Evolutionary conservation across 1,140 invertebrate species (phyloP).

Genomic region (Zaprionus capensis): DNA sequence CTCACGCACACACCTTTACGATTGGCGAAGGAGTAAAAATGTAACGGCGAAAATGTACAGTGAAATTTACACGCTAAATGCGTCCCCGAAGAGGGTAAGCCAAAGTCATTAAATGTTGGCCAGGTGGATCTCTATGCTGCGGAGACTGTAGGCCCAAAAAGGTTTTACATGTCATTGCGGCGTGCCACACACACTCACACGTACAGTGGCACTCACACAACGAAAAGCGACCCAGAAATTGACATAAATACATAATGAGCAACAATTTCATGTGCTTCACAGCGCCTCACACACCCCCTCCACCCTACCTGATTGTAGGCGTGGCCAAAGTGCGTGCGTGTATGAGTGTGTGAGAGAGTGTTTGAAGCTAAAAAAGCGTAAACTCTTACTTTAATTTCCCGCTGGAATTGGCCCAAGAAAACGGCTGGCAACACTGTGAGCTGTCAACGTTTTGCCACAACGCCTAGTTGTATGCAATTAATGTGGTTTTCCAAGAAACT

Average conservation of each 20-base stretch:
- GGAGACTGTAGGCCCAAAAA: constrained; percentile 67
- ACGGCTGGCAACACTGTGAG: constrained; percentile 49
- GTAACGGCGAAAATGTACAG: constrained; percentile 61
- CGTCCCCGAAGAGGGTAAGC: constrained; percentile 77
- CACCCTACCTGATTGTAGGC: constrained; percentile 4
- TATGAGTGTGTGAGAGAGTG: constrained; percentile 13
- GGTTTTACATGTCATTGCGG: constrained; percentile 79
- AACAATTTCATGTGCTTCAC: constrained; percentile 64
- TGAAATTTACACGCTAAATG: constrained; percentile 79
- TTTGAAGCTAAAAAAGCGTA: constrained; percentile 72
- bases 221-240: constrained; percentile 69
- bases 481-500: constrained; percentile 63
- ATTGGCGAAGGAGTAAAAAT: constrained; percentile 75
- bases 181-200: constrained; percentile 37
- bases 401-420: constrained; percentile 71
- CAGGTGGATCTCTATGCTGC: constrained; percentile 45
- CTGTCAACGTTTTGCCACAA: constrained; percentile 68
- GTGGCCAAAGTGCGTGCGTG: constrained; percentile 56
- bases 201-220: constrained; percentile 21
- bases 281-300: background rate
- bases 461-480: constrained; percentile 74
- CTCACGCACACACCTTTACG: constrained; percentile 62
- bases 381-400: constrained; percentile 84
- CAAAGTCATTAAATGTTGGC: constrained; percentile 80
- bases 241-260: constrained; percentile 83